These are phyloP conservation scores for Pheosia tremula DNA, from an alignment of 2,888 invertebrate species.

Conservation along the genomic window DNA sequence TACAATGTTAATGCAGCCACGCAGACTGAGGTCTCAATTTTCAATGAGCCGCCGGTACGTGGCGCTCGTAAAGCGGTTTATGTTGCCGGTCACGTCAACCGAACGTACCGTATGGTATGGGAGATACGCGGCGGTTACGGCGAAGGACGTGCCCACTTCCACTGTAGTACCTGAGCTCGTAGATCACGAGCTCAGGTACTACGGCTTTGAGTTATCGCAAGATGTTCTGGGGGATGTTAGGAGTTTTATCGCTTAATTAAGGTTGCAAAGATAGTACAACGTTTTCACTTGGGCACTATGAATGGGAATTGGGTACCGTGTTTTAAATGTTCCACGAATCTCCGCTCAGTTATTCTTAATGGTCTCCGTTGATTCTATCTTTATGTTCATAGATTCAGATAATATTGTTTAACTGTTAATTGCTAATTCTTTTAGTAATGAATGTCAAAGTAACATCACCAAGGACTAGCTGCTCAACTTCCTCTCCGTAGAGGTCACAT, in stretches of 20 bases:
- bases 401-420: neutral
- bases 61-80: conserved; percentile 45
- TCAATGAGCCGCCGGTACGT: conserved; percentile 46
- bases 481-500: neutral
- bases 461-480: neutral
- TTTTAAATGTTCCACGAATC: too few species aligned
- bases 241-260: too few species aligned
- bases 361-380: too few species aligned
- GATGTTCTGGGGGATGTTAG: too few species aligned
- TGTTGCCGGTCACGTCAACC: conserved; percentile 56
- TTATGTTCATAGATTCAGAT: too few species aligned
- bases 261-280: too few species aligned
- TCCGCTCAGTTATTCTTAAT: too few species aligned
- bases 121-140: conserved; percentile 43
- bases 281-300: too few species aligned
- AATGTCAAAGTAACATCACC: neutral
- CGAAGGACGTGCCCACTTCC: conserved; percentile 43
- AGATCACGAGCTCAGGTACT: too few species aligned
- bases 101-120: conserved; percentile 41
- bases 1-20: conserved; percentile 26
- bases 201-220: neutral
- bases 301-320: too few species aligned
- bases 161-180: conserved; percentile 7
- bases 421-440: neutral
- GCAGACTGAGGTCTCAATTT: conserved; percentile 48